A percentile compares a stretch with the other conserved stretches of the same genome.
These are phyloP conservation scores for Bathynomus jamesi DNA, from an alignment of 1,140 invertebrate genomes.

Conservation along the genomic window DNA sequence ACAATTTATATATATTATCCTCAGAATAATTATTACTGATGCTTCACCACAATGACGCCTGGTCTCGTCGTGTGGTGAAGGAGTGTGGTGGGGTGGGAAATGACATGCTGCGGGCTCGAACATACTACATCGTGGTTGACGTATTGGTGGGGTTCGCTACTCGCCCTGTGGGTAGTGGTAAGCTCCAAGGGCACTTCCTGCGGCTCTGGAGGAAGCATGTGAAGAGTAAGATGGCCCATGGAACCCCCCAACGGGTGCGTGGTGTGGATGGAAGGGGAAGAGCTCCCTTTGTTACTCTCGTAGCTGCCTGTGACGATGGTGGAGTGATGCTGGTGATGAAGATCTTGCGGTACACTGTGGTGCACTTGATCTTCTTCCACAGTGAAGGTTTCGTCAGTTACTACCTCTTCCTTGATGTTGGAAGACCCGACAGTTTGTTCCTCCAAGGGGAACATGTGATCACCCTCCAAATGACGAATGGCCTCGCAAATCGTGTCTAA, in stretches of 20 bases:
- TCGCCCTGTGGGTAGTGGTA: conserved; percentile 12
- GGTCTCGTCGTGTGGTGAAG: conserved; percentile 31
- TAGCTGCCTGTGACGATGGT: conserved; percentile 15
- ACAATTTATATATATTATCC: too few relatives aligned
- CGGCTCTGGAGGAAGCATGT: conserved; percentile 30
- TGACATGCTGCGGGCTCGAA: conserved; percentile 14
- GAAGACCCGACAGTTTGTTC: conserved; percentile 22
- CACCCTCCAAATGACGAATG: conserved; percentile 90
- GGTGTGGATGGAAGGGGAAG: neutral
- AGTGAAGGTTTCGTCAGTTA: conserved; percentile 36
- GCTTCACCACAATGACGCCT: conserved; percentile 36
- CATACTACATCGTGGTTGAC: conserved; percentile 16
- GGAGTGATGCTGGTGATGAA: conserved; percentile 9
- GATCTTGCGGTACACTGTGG: neutral
- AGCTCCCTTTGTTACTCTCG: conserved; percentile 4
- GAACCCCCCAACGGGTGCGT: conserved; percentile 8
- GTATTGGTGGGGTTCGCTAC: neutral
- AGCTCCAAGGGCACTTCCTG: conserved; percentile 37
- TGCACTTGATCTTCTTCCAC: conserved; percentile 4
- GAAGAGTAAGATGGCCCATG: conserved; percentile 25
- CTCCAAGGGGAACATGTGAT: conserved; percentile 61
- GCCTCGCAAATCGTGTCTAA: conserved; percentile 96
- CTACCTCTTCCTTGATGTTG: conserved; percentile 34
- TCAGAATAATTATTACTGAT: too few relatives aligned
- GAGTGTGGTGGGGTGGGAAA: conserved; percentile 5